These are phyloP conservation scores for Lasioglossum leucozonium DNA, from an alignment of 2,888 invertebrate genomes.

Conservation along the genomic window DNA sequence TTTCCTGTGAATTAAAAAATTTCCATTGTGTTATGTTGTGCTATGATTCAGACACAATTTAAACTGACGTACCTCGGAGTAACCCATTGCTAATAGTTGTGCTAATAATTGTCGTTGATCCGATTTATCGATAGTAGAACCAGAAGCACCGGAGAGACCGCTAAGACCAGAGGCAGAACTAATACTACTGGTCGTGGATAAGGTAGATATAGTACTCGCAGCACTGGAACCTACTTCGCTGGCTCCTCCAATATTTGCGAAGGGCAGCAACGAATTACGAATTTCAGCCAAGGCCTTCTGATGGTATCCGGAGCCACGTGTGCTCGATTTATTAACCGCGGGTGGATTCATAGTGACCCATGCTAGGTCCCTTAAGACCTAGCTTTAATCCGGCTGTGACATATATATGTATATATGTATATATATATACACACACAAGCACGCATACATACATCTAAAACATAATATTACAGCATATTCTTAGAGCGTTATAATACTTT, in stretches of 20 bases:
- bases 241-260: conserved; percentile 89
- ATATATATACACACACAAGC: conserved; percentile 53
- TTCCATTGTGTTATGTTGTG: not conserved
- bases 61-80: conserved; percentile 88
- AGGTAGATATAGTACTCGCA: conserved; percentile 90
- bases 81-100: conserved; percentile 90
- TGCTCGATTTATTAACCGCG: conserved; percentile 87
- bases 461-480: conserved; percentile 43
- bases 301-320: conserved; percentile 92
- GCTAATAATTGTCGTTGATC: conserved; percentile 88
- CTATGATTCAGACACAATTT: no score
- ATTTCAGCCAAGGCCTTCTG: conserved; percentile 95
- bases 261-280: conserved; percentile 92
- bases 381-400: conserved; percentile 82
- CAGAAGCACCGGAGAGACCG: conserved; percentile 87
- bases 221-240: conserved; percentile 90
- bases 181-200: conserved; percentile 87
- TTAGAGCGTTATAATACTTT: conserved; percentile 11
- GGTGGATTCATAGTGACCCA: conserved; percentile 86
- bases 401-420: conserved; percentile 77
- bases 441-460: conserved; percentile 65
- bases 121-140: conserved; percentile 87
- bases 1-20: conserved; percentile 87
- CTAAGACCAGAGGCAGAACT: conserved; percentile 87
- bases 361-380: conserved; percentile 84